Evolutionary conservation across 2,888 invertebrate genomes (phyloP).

Genomic region (Aromia moschata): DNA sequence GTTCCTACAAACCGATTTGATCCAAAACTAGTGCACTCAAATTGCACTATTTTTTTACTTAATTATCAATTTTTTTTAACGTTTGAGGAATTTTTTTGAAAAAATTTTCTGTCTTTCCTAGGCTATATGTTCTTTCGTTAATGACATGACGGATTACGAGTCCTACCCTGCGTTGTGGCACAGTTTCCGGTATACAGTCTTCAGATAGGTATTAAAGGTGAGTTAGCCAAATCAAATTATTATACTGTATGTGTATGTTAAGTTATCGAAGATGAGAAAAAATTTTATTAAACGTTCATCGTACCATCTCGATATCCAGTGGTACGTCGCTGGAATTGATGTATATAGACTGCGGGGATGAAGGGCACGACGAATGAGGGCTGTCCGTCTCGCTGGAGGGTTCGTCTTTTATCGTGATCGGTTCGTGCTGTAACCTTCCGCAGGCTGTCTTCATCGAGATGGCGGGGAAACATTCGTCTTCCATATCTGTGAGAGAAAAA

Average conservation of each 20-base stretch:
- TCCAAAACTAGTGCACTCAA: no score
- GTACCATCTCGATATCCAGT: slow-evolving; percentile 53
- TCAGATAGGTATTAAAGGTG: neutral
- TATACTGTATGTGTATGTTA: neutral
- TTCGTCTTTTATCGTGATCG: slow-evolving; percentile 75
- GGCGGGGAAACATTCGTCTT: slow-evolving; percentile 87
- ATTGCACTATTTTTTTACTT: no score
- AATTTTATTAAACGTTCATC: slow-evolving; percentile 22
- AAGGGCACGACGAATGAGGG: slow-evolving; percentile 76
- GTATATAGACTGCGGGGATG: slow-evolving; percentile 66
- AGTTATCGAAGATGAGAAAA: neutral
- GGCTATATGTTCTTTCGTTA: no score
- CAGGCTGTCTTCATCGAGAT: slow-evolving; percentile 76
- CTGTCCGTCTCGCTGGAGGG: slow-evolving; percentile 79
- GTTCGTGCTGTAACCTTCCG: slow-evolving; percentile 56
- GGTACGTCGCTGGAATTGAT: slow-evolving; percentile 52
- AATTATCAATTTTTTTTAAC: no score
- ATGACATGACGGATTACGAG: no score
- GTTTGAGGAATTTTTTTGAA: no score
- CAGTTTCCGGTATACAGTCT: neutral
- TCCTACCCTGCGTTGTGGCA: no score
- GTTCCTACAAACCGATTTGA: no score
- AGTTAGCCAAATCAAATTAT: neutral
- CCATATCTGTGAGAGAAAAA: slow-evolving; percentile 82
- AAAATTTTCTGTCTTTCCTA: no score